Base-by-base conservation (phyloP, 2,113 vertebrate species). In the Elephas maximus region DNA sequence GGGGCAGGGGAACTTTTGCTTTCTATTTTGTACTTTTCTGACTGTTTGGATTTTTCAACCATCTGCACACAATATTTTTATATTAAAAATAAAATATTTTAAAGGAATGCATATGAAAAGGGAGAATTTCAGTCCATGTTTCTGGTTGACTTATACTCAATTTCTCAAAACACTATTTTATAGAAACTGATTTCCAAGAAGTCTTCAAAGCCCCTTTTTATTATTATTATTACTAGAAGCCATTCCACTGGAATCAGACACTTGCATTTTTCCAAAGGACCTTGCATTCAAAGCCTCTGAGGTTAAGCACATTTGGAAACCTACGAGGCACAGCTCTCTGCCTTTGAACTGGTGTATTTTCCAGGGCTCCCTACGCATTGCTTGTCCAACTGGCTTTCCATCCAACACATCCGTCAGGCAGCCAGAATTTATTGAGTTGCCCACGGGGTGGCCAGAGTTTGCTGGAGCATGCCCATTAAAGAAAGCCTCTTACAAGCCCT, bases 161-260 rank as follows among this genome's bases (percentile, higher is more conserved):
- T 86, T 95, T 93, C 93, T 97, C 81, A 93, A 96, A 96, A 95
- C 92, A 90, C 77, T 88, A 26, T 94, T 97, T 97, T 96, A 94
- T 90, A 97, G 87, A 95, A 91, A 79, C 84, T 82, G 90, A 98
- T 96, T 98, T 97, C 98, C 97, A 98, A 97, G 97, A 96, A 97
- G 74, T 37, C 92, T 97, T 98, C 97, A 97, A 97, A 98, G 94
- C 63, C 77, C 79, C 87, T 85, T 96, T 97, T 97, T 95, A 87
- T 86, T 95, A 94, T 96, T 97, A 96, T 96, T 97, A 94, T 97
- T 98, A 93, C 92, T 98, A 96, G 93, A 95, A 97, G 90, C 96
- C 81, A 62, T 96, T 97, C 95, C 97, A 92, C 92, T 97, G 97
- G 96, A 96, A 93, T 89, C 84, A 94, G 92, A 94, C 90, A 93